These are phyloP conservation scores for Drosophila pallidifrons DNA, from an alignment of 1,140 invertebrate genomes.

Conservation along the genomic window DNA sequence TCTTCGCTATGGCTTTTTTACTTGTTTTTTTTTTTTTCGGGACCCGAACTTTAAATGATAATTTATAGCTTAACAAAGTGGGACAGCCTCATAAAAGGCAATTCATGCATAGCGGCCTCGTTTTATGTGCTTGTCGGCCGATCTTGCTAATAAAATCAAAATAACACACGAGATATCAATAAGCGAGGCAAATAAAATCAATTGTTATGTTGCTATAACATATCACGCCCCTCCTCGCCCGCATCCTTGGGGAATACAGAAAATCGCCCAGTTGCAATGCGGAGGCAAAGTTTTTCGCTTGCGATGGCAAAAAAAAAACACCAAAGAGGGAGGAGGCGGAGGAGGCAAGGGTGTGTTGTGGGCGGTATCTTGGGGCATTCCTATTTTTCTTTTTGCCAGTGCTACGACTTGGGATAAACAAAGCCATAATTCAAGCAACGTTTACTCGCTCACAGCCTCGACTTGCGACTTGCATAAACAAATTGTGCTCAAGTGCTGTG, in stretches of 20 bases:
- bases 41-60: slow-evolving; percentile 10
- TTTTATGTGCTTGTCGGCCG: slow-evolving; percentile 4
- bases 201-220: slow-evolving; percentile 79
- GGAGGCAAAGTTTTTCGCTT: slow-evolving; percentile 59
- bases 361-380: slow-evolving; percentile 33
- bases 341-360: neutral
- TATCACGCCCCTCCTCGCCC: slow-evolving; percentile 48
- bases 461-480: slow-evolving; percentile 76
- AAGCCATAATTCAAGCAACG: slow-evolving; percentile 81
- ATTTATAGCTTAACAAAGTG: slow-evolving; percentile 27
- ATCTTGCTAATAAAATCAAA: slow-evolving; percentile 53
- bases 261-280: slow-evolving; percentile 51
- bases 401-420: slow-evolving; percentile 76
- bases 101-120: slow-evolving; percentile 18
- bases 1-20: too few relatives aligned
- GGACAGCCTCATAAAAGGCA: slow-evolving; percentile 34
- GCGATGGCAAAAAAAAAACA: slow-evolving; percentile 51
- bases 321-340: slow-evolving; percentile 52
- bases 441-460: slow-evolving; percentile 64
- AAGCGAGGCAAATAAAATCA: slow-evolving; percentile 71
- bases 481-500: slow-evolving; percentile 68
- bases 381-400: slow-evolving; percentile 51
- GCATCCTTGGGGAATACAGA: neutral
- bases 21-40: too few relatives aligned
- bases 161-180: slow-evolving; percentile 72